A percentile compares a stretch with the other conserved stretches of the same genome.
These are phyloP conservation scores for Wasmannia auropunctata DNA, from an alignment of 1,140 invertebrate species.

Conservation along the genomic window DNA sequence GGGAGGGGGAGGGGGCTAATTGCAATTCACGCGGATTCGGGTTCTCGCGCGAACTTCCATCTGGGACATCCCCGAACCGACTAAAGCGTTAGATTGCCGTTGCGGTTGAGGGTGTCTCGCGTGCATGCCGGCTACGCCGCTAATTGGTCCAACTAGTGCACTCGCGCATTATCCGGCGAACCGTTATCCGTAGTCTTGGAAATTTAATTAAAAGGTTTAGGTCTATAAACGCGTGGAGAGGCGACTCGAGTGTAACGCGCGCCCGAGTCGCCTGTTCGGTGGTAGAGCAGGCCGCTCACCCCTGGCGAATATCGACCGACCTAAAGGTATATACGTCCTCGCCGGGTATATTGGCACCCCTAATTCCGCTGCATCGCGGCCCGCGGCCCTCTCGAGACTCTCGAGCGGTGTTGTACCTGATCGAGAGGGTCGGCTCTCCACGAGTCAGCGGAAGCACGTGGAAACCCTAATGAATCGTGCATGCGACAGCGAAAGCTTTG, in stretches of 20 bases:
- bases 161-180: not conserved
- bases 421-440: slow-evolving; percentile 35
- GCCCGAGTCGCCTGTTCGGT: slow-evolving; percentile 4
- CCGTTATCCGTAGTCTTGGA: slow-evolving; percentile 17
- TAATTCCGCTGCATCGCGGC: slow-evolving; percentile 40
- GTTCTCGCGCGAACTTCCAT: not conserved
- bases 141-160: slow-evolving; percentile 16
- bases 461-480: slow-evolving; percentile 48
- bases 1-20: too few species aligned
- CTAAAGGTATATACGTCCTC: slow-evolving; percentile 49
- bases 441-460: slow-evolving; percentile 59
- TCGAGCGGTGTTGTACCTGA: slow-evolving; percentile 23
- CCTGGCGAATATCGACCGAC: slow-evolving; percentile 76
- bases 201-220: slow-evolving; percentile 63
- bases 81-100: slow-evolving; percentile 18
- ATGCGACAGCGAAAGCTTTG: slow-evolving; percentile 28
- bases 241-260: slow-evolving; percentile 53
- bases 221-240: slow-evolving; percentile 40
- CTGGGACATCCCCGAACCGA: not conserved
- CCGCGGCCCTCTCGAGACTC: slow-evolving; percentile 43
- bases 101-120: not conserved
- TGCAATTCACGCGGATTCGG: slow-evolving; percentile 30
- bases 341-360: slow-evolving; percentile 17
- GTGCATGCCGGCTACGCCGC: not conserved
- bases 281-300: slow-evolving; percentile 74